These are phyloP conservation scores for Aplocera efformata DNA, from an alignment of 2,888 invertebrate species.

Conservation along the genomic window DNA sequence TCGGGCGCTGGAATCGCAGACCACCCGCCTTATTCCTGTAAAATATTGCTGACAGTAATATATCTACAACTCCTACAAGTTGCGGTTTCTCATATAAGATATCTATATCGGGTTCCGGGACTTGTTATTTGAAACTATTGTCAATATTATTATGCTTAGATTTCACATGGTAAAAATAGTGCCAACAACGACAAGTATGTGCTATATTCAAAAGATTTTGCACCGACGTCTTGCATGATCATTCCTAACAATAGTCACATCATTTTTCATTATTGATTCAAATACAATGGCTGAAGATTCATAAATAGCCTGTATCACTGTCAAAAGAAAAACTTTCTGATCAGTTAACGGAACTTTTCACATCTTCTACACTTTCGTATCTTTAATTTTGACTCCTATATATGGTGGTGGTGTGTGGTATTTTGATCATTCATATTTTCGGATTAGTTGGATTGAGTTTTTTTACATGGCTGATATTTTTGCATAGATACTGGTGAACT, in stretches of 20 bases:
- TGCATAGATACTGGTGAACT: conserved; percentile 46
- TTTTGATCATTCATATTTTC: conserved; percentile 4
- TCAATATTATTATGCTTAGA: too few relatives aligned
- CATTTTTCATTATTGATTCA: conserved; percentile 1
- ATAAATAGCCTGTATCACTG: conserved; percentile 10
- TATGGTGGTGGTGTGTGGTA: too few relatives aligned
- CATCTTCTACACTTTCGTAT: too few relatives aligned
- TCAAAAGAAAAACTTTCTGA: conserved; percentile 6
- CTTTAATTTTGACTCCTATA: too few relatives aligned
- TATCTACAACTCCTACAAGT: conserved; percentile 19
- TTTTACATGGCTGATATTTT: conserved; percentile 50
- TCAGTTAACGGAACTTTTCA: too few relatives aligned
- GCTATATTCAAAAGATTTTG: too few relatives aligned
- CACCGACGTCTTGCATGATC: conserved; percentile 4
- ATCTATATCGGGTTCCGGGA: conserved; percentile 1
- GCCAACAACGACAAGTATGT: too few relatives aligned
- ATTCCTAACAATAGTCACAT: conserved; percentile 13
- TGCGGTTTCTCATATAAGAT: conserved; percentile 23
- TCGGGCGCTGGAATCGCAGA: conserved; percentile 51
- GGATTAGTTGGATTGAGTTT: conserved; percentile 5
- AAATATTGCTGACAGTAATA: conserved; percentile 39
- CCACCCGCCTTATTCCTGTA: conserved; percentile 49
- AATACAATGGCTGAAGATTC: conserved; percentile 8
- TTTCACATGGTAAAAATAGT: too few relatives aligned
- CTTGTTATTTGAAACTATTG: neutral